These are phyloP conservation scores for Solenodon paradoxus DNA, from an alignment of 2,113 vertebrate species.

Conservation along the genomic window DNA sequence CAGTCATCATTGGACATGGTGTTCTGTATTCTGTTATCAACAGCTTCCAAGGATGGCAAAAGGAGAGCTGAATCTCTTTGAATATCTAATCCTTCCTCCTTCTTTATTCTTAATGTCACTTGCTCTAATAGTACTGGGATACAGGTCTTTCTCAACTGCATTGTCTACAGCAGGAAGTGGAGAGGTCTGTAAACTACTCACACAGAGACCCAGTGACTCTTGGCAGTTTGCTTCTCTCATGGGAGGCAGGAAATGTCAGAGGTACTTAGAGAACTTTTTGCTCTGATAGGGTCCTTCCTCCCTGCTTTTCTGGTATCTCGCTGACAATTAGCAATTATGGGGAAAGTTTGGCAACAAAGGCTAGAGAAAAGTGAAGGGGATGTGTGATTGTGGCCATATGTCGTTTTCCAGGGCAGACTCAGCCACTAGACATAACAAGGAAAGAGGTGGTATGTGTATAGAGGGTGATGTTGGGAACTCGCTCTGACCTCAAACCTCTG, in stretches of 20 bases:
- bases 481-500: background rate
- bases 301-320: background rate
- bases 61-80: background rate
- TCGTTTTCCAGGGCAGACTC: background rate
- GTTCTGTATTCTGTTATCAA: background rate
- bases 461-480: too few relatives aligned
- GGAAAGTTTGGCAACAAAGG: background rate
- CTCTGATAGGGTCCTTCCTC: background rate
- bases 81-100: background rate
- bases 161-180: background rate
- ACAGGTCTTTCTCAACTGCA: background rate
- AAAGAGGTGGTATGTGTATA: rapidly evolving
- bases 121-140: background rate
- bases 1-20: rapidly evolving
- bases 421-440: background rate
- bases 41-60: background rate
- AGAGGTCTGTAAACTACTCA: background rate
- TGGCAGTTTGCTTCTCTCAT: background rate
- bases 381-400: background rate
- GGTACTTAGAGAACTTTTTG: background rate
- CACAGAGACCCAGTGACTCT: background rate
- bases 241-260: background rate
- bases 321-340: background rate
- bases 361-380: background rate
- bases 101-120: background rate